Base-by-base conservation (phyloP, 2,797 vertebrate genomes). In the Paratrypauchen microcephalus region DNA sequence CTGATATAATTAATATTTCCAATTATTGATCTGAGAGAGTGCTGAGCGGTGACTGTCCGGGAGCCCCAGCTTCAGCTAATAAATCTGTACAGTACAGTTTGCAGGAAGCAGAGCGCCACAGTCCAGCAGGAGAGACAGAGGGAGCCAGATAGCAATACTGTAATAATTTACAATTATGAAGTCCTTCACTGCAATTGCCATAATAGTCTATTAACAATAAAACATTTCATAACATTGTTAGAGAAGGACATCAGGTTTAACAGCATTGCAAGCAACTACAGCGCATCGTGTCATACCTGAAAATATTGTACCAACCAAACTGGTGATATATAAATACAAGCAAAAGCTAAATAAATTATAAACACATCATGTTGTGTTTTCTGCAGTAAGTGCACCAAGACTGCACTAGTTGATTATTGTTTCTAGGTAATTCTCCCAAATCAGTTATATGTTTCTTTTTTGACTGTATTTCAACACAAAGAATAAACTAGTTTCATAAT, bases 1-100 rank as follows among this genome's bases (percentile, higher is more conserved):
- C 90, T 92, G 88, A 88, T 91, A 93, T 92, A 93, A 94, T 94
- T 93, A 93, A 93, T 94, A 94, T 93, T 93, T 91, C 90, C 92
- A 92, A 93, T 93, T 93, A 94, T 93, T 93, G 92, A 94, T 94
- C 88, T 81, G 86, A 92, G 86, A 84, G 79, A 90, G 86, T 83
- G 88, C 90, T 91, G 91, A 88, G 88, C 78, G 86, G 87, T 91
- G 88, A 89, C 89, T 91, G 92, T 91, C 90, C 76, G 48, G 87
- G 86, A 85, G 81, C 89, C 78, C 77, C 45, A 18, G 83, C 74
- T 83, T 65, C 75, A 76, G 72, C 84, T 91, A 83, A 87, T 92
- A 92, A 93, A 93, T 93, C 83, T 88, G 81, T 77, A 72, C 74
- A 72, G 73, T 83, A 77, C 73, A 71, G 72, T 83, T 75, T 75